Conservation (phyloP, 2,113 vertebrate species). For the Lepus timidus region DNA sequence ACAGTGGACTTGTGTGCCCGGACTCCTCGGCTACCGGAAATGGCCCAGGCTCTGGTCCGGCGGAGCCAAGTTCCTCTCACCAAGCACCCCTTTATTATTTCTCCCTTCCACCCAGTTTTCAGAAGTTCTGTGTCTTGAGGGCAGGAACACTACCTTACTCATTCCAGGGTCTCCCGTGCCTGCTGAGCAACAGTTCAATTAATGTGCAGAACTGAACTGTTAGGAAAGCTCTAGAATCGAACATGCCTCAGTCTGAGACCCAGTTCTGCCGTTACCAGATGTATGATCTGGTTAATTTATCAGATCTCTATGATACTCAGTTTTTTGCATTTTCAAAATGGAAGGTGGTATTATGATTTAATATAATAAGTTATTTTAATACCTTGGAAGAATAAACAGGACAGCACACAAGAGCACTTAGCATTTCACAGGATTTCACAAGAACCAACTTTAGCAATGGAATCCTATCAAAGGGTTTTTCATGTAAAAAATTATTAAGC, state of each 20-base stretch:
- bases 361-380: not conserved
- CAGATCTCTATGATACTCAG: not conserved
- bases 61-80: not conserved
- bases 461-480: not conserved
- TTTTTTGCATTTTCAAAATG: constrained; percentile 51
- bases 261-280: not conserved
- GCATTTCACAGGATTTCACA: constrained; percentile 47
- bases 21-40: not conserved
- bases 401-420: not conserved
- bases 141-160: not conserved
- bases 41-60: not conserved
- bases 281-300: constrained; percentile 43
- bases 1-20: not conserved
- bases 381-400: constrained; percentile 7
- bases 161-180: not conserved
- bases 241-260: not conserved
- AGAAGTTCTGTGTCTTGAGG: not conserved
- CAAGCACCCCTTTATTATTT: not conserved
- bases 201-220: not conserved
- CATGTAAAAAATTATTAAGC: constrained; percentile 28
- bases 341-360: constrained; percentile 8
- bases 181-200: not conserved
- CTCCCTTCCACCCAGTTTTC: not conserved
- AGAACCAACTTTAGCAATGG: constrained; percentile 31
- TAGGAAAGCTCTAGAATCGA: constrained; percentile 9